These are phyloP conservation scores for Drosophila atripex DNA, from an alignment of 2,888 invertebrate species.

Conservation along the genomic window DNA sequence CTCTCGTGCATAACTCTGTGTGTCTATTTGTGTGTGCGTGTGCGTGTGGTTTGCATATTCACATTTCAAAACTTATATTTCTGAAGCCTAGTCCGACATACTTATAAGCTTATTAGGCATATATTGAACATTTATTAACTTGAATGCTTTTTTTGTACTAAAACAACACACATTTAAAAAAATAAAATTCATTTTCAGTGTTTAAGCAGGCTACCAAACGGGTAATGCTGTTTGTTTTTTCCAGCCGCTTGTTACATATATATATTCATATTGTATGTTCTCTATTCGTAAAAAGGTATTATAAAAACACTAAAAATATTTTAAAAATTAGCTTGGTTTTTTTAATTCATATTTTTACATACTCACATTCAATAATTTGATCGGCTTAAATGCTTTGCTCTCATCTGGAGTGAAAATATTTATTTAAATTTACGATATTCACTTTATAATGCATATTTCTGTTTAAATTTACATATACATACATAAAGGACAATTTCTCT, in stretches of 20 bases:
- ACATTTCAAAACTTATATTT: constrained; percentile 29
- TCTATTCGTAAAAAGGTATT: constrained; percentile 58
- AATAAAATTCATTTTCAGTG: constrained; percentile 52
- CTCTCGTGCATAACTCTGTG: constrained; percentile 42
- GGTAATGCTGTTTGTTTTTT: constrained; percentile 11
- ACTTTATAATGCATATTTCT: constrained; percentile 34
- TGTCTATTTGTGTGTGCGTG: constrained; percentile 51
- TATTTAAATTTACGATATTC: constrained; percentile 46
- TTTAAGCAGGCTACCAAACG: constrained; percentile 55
- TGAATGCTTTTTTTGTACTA: constrained; percentile 76
- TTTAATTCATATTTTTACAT: constrained; percentile 33
- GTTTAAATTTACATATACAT: constrained; percentile 24
- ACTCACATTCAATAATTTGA: constrained; percentile 41
- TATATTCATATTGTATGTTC: constrained; percentile 26
- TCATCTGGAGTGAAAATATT: constrained; percentile 39
- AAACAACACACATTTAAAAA: constrained; percentile 62
- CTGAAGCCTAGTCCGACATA: constrained; percentile 15
- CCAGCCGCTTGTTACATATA: constrained; percentile 17
- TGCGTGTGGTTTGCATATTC: constrained; percentile 30
- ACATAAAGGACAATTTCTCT: constrained; percentile 35
- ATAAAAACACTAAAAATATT: constrained; percentile 59
- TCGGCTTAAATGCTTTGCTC: constrained; percentile 63
- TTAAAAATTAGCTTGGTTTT: constrained; percentile 22
- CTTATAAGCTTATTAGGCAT: constrained; percentile 12
- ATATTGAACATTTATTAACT: constrained; percentile 67